These are phyloP conservation scores for Pyxicephalus adspersus DNA, from an alignment of 2,113 vertebrate species.

Conservation along the genomic window DNA sequence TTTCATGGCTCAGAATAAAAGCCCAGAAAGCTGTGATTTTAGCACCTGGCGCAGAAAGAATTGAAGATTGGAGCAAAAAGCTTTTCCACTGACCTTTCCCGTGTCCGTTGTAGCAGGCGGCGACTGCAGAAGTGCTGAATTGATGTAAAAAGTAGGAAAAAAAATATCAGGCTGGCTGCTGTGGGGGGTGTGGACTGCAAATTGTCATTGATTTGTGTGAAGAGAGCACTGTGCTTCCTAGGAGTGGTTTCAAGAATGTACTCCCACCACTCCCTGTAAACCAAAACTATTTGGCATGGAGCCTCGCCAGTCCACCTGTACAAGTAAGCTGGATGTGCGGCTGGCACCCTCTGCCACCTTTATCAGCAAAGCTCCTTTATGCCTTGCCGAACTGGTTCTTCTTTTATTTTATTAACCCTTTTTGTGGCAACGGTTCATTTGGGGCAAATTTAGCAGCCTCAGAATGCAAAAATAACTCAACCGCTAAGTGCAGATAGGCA, in stretches of 20 bases:
- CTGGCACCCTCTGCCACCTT: constrained; percentile 38
- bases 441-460: no score
- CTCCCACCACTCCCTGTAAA: constrained; percentile 94
- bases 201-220: constrained; percentile 85
- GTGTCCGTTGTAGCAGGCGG: constrained; percentile 25
- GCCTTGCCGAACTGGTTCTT: neutral
- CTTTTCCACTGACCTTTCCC: constrained; percentile 47
- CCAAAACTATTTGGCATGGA: constrained; percentile 92
- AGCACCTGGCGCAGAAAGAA: neutral
- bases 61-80: neutral
- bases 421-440: no score
- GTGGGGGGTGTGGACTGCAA: constrained; percentile 67
- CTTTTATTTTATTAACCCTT: no score
- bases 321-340: constrained; percentile 69
- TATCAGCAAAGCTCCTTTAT: neutral
- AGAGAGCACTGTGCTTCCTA: constrained; percentile 86
- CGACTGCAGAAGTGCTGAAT: constrained; percentile 58
- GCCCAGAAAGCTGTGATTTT: no score
- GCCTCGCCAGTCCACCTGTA: constrained; percentile 93
- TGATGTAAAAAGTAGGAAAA: constrained; percentile 57
- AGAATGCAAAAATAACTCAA: no score
- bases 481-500: no score
- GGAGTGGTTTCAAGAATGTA: constrained; percentile 85
- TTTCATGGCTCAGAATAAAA: no score
- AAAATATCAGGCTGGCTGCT: constrained; percentile 61